Conservation (phyloP, 2,797 vertebrate species). For the Rhodeus uyekii region DNA sequence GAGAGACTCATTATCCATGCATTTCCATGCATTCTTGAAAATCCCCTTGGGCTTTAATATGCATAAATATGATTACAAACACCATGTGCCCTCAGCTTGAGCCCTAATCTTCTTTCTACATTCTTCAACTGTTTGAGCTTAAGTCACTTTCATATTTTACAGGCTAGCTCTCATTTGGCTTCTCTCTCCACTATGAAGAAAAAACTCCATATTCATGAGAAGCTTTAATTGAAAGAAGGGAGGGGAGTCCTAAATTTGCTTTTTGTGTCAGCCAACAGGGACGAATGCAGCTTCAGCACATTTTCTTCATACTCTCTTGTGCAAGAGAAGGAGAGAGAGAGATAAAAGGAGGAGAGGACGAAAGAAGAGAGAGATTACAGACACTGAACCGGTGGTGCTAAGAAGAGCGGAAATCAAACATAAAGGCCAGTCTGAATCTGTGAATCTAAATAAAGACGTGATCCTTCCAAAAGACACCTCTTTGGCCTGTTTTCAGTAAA, state of each 20-base stretch:
- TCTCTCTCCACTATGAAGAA: neutral
- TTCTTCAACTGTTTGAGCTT: slow-evolving; percentile 31
- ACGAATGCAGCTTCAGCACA: slow-evolving; percentile 77
- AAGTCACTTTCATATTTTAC: slow-evolving; percentile 35
- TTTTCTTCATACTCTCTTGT: slow-evolving; percentile 75
- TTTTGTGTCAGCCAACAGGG: slow-evolving; percentile 71
- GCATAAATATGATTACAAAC: slow-evolving; percentile 44
- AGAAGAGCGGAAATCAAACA: slow-evolving; percentile 16
- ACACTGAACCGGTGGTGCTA: neutral
- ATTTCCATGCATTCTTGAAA: slow-evolving; percentile 33
- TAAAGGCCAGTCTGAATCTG: slow-evolving; percentile 30
- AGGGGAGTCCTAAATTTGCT: slow-evolving; percentile 27
- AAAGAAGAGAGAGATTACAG: slow-evolving; percentile 30
- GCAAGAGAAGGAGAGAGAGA: slow-evolving; percentile 11
- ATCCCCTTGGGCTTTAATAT: slow-evolving; percentile 37
- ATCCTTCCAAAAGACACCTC: slow-evolving; percentile 20
- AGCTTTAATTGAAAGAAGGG: slow-evolving; percentile 41
- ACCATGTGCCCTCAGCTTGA: slow-evolving; percentile 33
- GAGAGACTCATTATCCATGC: slow-evolving; percentile 33
- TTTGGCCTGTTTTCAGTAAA: slow-evolving; percentile 39
- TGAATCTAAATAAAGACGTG: slow-evolving; percentile 16
- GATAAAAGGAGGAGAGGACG: slow-evolving; percentile 19
- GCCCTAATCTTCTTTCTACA: slow-evolving; percentile 43
- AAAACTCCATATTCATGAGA: slow-evolving; percentile 48
- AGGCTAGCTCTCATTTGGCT: slow-evolving; percentile 15